A percentile compares a stretch with the other conserved stretches of the same genome.
These are phyloP conservation scores for Anoura caudifer DNA, from an alignment of 2,113 vertebrate species.

Conservation along the genomic window DNA sequence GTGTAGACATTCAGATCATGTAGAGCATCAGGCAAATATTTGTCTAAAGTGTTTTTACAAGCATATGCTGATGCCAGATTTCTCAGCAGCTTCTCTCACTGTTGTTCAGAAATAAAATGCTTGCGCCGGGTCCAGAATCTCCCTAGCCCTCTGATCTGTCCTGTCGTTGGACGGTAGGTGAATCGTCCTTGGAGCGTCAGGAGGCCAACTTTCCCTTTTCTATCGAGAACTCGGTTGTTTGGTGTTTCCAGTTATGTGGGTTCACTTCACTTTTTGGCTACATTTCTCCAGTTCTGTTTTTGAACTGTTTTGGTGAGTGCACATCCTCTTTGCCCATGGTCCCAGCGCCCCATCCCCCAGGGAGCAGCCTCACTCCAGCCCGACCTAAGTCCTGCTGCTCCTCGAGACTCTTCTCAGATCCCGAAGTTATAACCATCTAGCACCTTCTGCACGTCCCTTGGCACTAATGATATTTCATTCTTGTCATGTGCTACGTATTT, in stretches of 20 bases:
- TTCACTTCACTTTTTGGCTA: background rate
- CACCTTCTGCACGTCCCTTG: background rate
- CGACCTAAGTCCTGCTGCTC: background rate
- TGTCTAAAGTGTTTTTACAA: background rate
- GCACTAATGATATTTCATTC: background rate
- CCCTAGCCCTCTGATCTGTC: background rate
- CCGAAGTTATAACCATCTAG: background rate
- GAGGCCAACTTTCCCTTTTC: background rate
- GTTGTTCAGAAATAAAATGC: background rate
- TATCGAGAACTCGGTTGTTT: background rate
- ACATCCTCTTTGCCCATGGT: fast-evolving
- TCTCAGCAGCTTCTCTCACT: background rate
- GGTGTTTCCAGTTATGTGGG: background rate
- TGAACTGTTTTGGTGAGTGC: background rate
- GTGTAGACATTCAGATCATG: background rate
- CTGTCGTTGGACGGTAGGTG: background rate
- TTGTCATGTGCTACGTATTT: background rate
- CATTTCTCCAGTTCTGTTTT: background rate
- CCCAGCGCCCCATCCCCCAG: background rate
- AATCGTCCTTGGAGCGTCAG: background rate
- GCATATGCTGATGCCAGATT: background rate
- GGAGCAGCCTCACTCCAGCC: background rate
- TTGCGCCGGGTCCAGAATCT: background rate
- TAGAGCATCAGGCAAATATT: background rate
- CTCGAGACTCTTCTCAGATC: background rate